Evolutionary conservation across 2,113 vertebrate species (phyloP).

Genomic region (Aleadryas rufinucha): DNA sequence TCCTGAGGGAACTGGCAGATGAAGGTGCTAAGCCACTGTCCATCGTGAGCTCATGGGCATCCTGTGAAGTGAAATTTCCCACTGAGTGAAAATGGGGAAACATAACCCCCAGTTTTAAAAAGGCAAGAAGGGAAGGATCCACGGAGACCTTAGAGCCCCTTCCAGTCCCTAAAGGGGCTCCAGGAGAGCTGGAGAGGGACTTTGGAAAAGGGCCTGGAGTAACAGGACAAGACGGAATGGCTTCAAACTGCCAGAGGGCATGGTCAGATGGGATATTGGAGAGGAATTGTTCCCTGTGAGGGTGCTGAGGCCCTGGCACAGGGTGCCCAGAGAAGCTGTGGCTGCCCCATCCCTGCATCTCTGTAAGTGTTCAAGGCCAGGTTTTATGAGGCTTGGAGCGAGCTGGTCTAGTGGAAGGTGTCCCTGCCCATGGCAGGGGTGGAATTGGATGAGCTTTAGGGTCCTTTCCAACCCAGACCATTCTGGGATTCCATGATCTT

Average conservation of each 20-base stretch:
- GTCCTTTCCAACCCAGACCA: background rate
- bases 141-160: background rate
- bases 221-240: background rate
- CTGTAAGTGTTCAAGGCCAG: background rate
- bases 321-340: background rate
- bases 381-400: fast-evolving
- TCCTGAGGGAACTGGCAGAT: background rate
- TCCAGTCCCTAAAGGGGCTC: background rate
- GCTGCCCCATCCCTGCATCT: background rate
- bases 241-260: background rate
- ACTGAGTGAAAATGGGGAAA: background rate
- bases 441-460: background rate
- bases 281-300: background rate
- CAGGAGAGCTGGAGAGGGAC: background rate
- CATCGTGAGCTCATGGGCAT: fast-evolving
- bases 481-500: background rate
- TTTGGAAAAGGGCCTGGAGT: background rate
- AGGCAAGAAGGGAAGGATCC: background rate
- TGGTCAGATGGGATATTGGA: background rate
- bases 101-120: background rate
- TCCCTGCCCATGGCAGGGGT: background rate
- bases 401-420: background rate
- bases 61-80: background rate
- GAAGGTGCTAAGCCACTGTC: background rate
- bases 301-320: background rate